Conservation (phyloP, 2,888 invertebrate species). For the Drosophila affinis region DNA sequence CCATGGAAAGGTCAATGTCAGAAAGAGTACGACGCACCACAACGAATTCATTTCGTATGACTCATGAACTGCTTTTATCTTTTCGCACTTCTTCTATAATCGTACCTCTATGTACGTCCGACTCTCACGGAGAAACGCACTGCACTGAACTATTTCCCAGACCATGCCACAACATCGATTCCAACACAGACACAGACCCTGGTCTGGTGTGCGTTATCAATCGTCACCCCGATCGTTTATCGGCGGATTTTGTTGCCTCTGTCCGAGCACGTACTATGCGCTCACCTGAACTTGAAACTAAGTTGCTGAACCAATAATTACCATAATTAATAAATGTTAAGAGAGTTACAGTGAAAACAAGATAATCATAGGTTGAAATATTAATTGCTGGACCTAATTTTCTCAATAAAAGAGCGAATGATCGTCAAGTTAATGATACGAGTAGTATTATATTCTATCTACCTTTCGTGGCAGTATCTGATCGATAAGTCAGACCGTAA, state of each 20-base stretch:
- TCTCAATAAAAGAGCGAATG: not conserved
- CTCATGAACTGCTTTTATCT: constrained; percentile 39
- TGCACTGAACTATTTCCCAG: constrained; percentile 36
- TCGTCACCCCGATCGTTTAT: constrained; percentile 50
- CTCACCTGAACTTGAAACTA: not conserved
- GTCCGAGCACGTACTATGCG: not conserved
- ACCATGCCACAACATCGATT: not conserved
- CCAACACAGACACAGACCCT: not conserved
- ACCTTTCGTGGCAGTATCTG: not conserved
- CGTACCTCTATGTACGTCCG: constrained; percentile 36
- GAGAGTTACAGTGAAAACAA: not conserved
- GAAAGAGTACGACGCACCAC: constrained; percentile 16
- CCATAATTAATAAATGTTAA: not conserved
- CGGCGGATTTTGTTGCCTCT: constrained; percentile 16
- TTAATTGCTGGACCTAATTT: not conserved
- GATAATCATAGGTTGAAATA: no score
- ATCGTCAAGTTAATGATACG: not conserved
- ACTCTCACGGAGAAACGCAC: constrained; percentile 35
- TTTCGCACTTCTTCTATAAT: constrained; percentile 7
- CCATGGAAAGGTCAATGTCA: constrained; percentile 31
- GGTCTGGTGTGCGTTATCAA: constrained; percentile 46
- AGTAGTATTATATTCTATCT: not conserved
- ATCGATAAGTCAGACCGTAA: constrained; percentile 4
- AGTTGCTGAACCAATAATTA: not conserved
- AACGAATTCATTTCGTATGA: constrained; percentile 55